These are phyloP conservation scores for Noctua janthe DNA, from an alignment of 2,888 invertebrate genomes.

Conservation along the genomic window DNA sequence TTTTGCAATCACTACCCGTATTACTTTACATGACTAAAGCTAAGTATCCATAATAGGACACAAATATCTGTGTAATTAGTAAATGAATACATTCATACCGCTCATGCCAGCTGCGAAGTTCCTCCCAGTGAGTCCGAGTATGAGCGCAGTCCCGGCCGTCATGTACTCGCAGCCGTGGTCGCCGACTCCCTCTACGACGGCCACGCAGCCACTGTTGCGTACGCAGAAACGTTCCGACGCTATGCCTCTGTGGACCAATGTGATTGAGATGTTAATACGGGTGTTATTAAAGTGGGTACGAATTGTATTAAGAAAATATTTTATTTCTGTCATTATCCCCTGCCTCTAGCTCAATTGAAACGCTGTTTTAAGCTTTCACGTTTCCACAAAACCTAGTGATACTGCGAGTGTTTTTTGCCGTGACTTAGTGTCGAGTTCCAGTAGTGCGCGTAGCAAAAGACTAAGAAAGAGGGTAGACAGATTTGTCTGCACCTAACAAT, in stretches of 20 bases:
- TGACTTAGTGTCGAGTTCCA: too few species aligned
- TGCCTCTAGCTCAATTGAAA: neutral
- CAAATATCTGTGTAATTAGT: neutral
- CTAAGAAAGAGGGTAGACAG: too few species aligned
- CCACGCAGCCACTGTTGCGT: conserved; percentile 98
- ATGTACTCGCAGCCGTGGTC: conserved; percentile 99
- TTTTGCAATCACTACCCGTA: too few species aligned
- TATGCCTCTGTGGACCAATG: conserved; percentile 92
- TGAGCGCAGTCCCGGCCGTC: conserved; percentile 98
- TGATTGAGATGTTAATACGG: neutral
- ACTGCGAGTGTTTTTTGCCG: too few species aligned
- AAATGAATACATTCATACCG: conserved; percentile 83
- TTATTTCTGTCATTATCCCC: neutral
- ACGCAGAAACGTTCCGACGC: conserved; percentile 99
- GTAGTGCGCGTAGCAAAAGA: too few species aligned
- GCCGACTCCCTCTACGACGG: conserved; percentile 99
- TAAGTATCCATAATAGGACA: too few species aligned
- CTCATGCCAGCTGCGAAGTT: conserved; percentile 99
- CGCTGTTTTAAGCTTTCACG: too few species aligned
- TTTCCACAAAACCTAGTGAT: too few species aligned
- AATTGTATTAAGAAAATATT: neutral
- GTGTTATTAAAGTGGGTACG: neutral
- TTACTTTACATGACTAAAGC: too few species aligned
- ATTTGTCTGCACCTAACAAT: too few species aligned
- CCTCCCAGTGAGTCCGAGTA: conserved; percentile 98